Evolutionary conservation across 2,113 vertebrate genomes (phyloP), one percentile per base, ranked within the genome.

Genomic region (Spilogale gracilis): DNA sequence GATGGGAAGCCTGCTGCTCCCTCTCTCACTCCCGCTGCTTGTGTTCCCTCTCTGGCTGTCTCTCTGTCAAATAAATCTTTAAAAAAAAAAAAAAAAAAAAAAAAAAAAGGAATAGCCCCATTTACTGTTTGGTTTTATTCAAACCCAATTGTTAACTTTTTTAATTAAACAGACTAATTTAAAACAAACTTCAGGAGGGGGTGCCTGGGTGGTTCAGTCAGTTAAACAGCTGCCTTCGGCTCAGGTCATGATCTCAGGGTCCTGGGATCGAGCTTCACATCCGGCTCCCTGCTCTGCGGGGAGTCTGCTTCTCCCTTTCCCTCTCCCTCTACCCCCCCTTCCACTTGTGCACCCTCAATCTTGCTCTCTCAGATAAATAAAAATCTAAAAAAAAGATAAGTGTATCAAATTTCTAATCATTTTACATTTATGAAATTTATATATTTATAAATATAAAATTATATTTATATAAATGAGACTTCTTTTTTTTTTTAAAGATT

Each of bases 121-220:
- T 84, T 63, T 76, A 76, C 60, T 76, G 21, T 76, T 76, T 83
- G 17, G 69, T 63, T 85, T 93, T 85, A 54, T 27, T 82, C 43
- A 92, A 92, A 65, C 45, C 45, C 76, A 85, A 48, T 85, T 92
- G 43, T 61, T 63, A 76, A 63, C 32, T 85, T 85, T 85, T 85
- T 85, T 84, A 4, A 84, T 84, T 76, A 93, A 63, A 74, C 20
- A 52, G 67, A 48, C n/a, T 43, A 1, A 76, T 76, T 30, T 93
- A 76, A 63, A 38, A 32, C 25, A 92, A 73, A 38, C 38, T 38
- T 38, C 38, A 38, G 38, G 38, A 38, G 38, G 38, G 32, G 32
- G 67, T 8, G 8, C 67, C 67, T 69, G 67, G 67, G 32, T 69
- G 67, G 32, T 32, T n/a, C 65, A 69, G 65, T 69, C 16, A 9